Evolutionary conservation across 2,113 vertebrate genomes (phyloP), one percentile per base, ranked within the genome.

Genomic region (Sminthopsis crassicaudata): DNA sequence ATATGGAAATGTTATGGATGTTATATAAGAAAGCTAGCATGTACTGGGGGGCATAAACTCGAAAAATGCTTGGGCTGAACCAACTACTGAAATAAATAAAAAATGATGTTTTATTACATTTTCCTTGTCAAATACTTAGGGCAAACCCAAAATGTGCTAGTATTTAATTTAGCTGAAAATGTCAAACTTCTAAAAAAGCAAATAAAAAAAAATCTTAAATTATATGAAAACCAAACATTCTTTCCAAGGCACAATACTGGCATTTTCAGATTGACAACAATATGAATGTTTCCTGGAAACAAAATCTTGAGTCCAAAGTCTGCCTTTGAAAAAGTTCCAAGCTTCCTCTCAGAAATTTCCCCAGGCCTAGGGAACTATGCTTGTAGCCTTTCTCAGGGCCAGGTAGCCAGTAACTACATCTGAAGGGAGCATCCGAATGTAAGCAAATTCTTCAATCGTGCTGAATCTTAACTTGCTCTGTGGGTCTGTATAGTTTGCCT

Each of bases 401-500:
- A 99, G 98, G 98, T 99, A 99, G 96, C 99, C 99, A 0, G 99
- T 99, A 91, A 99, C 98, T 8, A 99, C 99, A 50, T 99, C 99
- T 0, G 99, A 99, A 22, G 99, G 99, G 91, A 99, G 99, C 97
- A 99, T 99, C 91, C 99, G 99, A 94, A 99, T 99, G 95, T 99
- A 99, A 93, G 99, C 99, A 97, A 99, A 99, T 98, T 99, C 99
- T 94, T 99, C 99, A 0, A 98, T 99, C 27, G 99, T 99, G 92
- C 99, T 99, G 97, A 99, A 99, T 55, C 99, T 98, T 60, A 99
- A 98, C 98, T 99, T 99, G 96, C 99, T 99, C 98, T 99, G 99
- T 50, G 99, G 99, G 97, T 99, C 99, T 26, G 99, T 99, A 97
- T 99, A 99, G 98, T 99, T 99, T 94, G 99, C 99, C 99, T 99